Base-by-base conservation (phyloP, 2,888 invertebrate genomes). In the Andrena hattorfiana region DNA sequence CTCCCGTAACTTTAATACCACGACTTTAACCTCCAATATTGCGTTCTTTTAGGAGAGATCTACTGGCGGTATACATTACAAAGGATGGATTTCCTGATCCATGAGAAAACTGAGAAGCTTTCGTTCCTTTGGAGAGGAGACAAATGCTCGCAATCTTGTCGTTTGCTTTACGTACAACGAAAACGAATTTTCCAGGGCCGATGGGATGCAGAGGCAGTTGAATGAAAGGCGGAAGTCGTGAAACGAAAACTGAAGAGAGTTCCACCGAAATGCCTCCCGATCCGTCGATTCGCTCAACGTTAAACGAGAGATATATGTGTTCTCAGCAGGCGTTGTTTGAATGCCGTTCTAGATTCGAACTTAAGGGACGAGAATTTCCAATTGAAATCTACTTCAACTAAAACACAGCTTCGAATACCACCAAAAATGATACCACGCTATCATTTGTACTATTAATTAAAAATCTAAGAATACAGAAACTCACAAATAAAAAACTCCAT, bases 111-210 rank as follows among this genome's bases (percentile, higher is more conserved):
- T 60, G 76, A 67, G 78, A 66, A 63, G 60, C 26, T 35, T 66
- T 20, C 48, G 64, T 51, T 59, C 32, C 75, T 62, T 67, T 28
- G 20, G 56, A 30, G 42, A 32, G 68, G 56, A 84, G 81, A 87
- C 85, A 80, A 88, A 88, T 88, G 75, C 76, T 51, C 23, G 77
- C 72, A 77, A 85, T 88, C 77, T 81, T 56, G 75, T 82, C 70
- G 73, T 59, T 35, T 59, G 80, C 59, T 69, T 67, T 62, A 13
- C 63, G 59, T 63, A 69, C 62, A 73, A 48, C 71, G 35, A 56
- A 68, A 80, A 87, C 82, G 74, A 84, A 85, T 88, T 80, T 48
- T 49, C 77, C 16, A 20, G 66, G 62, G 74, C 56, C 28, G 60
- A 26, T 32, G 35, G 71, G 42, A 83, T 80, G 71, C 64, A 60